Percentiles rank a stretch among this genome's conserved stretches.
These are phyloP conservation scores for Malurus alboscapulatus DNA, from an alignment of 2,113 vertebrate genomes.

Conservation along the genomic window DNA sequence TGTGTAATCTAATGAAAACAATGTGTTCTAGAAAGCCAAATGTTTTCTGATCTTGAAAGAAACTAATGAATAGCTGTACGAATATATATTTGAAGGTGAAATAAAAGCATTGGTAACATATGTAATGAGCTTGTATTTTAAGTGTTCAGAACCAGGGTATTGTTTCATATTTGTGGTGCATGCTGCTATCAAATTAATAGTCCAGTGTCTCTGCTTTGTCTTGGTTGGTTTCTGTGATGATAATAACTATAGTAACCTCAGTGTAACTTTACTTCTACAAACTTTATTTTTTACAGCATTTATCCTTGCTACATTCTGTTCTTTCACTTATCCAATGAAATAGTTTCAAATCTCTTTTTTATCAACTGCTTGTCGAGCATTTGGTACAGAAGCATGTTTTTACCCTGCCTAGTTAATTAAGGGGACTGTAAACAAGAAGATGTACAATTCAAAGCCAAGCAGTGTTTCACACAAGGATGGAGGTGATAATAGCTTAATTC, in stretches of 20 bases:
- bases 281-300: not conserved
- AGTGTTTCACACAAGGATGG: constrained; percentile 78
- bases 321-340: not conserved
- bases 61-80: constrained; percentile 14
- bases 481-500: constrained; percentile 91
- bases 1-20: constrained; percentile 37
- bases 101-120: constrained; percentile 9
- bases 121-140: constrained; percentile 49
- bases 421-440: constrained; percentile 66
- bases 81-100: not conserved
- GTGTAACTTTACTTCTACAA: not conserved
- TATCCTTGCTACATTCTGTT: not conserved
- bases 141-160: not conserved
- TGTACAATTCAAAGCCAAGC: constrained; percentile 65
- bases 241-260: not conserved
- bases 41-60: constrained; percentile 49
- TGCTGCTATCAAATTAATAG: not conserved
- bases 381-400: constrained; percentile 47
- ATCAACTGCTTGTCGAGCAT: constrained; percentile 14
- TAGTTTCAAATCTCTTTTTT: constrained; percentile 25
- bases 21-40: constrained; percentile 2
- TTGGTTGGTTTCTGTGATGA: not conserved
- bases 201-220: not conserved
- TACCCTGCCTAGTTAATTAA: constrained; percentile 56
- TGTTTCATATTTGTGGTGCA: not conserved